Base-by-base conservation (phyloP, 2,888 invertebrate genomes). In the Cepaea hortensis region DNA sequence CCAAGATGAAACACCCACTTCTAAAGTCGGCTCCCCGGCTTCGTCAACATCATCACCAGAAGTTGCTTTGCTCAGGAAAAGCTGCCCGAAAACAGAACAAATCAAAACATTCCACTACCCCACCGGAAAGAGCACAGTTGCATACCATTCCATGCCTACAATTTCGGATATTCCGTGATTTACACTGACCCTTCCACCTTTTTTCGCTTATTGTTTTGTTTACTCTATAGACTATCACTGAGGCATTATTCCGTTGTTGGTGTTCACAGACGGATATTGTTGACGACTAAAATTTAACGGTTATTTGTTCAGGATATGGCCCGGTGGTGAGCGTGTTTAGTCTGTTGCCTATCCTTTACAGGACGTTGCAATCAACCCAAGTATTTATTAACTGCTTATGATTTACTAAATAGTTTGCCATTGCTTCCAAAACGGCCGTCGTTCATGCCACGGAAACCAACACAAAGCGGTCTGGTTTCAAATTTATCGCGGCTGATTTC, bases 101-200 rank as follows among this genome's bases (percentile, higher is more conserved):
- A 20, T 11, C 6, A 48, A 79, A 55, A 85, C 85, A 70, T 85
- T 85, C 50, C 77, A 79, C 70, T 85, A 50, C 23, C 79, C 77
- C 3, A 70, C 15, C 13, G 79, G 79, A 23, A 79, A 85, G 70
- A 85, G 55, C 70, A 85, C 70, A 50, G 55, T 72, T 7, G 79
- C 85, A 0, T 85, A 85, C 20, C 85, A 85, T 79, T 85, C 85
- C 55, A 85, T 85, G 85, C 85, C 85, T n/a, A 68, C 79, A 72
- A 85, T 85, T 15, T 68, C 85, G 15, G 85, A 85, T 48, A 72
- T 77, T 68, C 85, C 85, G 4, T 85, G 70, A 79, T 6, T 13
- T 65, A 13, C 55, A 23, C 5, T 3, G 5, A 6, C 55, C 2
- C 13, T 46, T 46, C 11, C 15, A 18, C 20, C 7, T 9, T 23